Conservation (phyloP, 2,888 invertebrate species). For the Penaeus monodon region DNA sequence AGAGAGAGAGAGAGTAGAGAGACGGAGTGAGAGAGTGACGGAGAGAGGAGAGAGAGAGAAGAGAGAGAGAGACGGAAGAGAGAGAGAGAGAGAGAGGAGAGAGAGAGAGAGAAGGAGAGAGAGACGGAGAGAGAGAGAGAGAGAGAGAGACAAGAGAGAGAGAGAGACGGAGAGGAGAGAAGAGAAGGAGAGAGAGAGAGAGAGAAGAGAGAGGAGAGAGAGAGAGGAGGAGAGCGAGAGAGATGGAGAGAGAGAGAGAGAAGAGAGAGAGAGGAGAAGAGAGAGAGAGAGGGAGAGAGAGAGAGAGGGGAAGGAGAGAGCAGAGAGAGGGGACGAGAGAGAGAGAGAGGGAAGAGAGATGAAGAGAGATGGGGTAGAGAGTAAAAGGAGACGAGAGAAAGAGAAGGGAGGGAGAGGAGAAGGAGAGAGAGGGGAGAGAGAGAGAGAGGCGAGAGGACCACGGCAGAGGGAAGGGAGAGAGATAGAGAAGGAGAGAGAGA, state of each 20-base stretch:
- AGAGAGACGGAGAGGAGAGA: background rate
- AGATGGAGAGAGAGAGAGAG: background rate
- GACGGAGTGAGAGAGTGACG: no score
- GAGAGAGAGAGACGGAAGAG: background rate
- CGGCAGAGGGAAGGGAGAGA: background rate
- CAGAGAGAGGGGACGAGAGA: no score
- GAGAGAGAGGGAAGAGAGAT: background rate
- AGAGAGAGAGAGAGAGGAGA: conserved; percentile 17
- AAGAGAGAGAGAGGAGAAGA: no score
- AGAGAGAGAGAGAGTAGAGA: no score
- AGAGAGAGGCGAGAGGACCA: no score
- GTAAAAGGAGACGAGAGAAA: background rate
- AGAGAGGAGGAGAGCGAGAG: background rate
- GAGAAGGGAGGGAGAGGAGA: no score
- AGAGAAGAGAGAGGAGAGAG: background rate
- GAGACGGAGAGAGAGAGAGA: background rate
- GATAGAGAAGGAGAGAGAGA: no score
- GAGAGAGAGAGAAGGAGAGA: background rate
- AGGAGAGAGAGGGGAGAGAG: no score
- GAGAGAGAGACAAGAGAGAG: background rate
- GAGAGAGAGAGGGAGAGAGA: background rate
- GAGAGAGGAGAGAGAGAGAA: conserved; percentile 15
- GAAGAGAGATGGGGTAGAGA: background rate
- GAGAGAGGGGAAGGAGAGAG: background rate
- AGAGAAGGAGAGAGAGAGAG: background rate